Evolutionary conservation across 2,888 invertebrate genomes (phyloP), one percentile per base, ranked within the genome.

Genomic region (Diplolepis rosae): DNA sequence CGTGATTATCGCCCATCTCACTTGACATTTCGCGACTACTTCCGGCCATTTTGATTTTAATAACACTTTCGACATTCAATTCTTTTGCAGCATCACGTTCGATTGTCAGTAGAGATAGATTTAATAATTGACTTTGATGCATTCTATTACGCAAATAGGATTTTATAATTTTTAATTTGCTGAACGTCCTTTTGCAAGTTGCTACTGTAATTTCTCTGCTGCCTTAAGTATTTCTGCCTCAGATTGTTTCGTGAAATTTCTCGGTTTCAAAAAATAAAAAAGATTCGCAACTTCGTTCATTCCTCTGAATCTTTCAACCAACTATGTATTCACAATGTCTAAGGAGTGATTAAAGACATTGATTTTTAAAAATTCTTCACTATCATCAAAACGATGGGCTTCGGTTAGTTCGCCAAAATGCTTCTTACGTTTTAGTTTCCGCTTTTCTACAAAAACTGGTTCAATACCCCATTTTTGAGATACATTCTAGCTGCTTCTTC

Each of bases 301-400:
- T 18, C 66, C 48, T 45, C 13, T 30, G 15, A 27, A 28, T 52
- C 52, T 52, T 22, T 45, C 5, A 27, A 27, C 4, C n/a, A 66
- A 66, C 6, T 66, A 48, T 48, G 66, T 13, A 66, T 45, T 30
- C 9, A 66, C 4, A 22, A 66, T 48, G 28, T 66, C 66, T 4
- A 45, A 30, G 15, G 27, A 0, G 15, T 42, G 45, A 27, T 15
- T 39, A 30, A 28, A 66, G n/a, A 66, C 42, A 27, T 66, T 66
- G 22, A 66, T 15, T 24, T 30, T 66, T n/a, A 66, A 66, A 48
- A 11, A 7, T 28, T 66, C 66, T 28, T 65, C 65, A 27, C 28
- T 48, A 18, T 48, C 5, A 15, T 48, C 18, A 48, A 66, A 28
- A 2, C 13, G 66, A 27, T 66, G 42, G 22, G 35, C 39, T 30